These are phyloP conservation scores for Cylas formicarius DNA, from an alignment of 1,140 invertebrate genomes.

Conservation along the genomic window DNA sequence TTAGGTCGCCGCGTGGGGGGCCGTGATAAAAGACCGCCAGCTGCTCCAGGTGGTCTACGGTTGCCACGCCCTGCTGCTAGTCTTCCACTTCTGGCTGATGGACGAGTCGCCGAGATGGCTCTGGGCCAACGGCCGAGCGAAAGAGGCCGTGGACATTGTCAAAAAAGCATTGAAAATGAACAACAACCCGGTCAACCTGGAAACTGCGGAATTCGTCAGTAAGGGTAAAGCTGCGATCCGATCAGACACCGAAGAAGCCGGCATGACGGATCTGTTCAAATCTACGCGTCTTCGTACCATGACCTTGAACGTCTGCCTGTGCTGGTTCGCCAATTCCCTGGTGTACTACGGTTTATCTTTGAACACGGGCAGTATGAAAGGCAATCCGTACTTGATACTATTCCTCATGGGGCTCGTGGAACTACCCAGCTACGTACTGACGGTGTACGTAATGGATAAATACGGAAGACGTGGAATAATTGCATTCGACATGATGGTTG, in stretches of 20 bases:
- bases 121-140: slow-evolving; percentile 66
- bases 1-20: slow-evolving; percentile 62
- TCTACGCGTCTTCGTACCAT: slow-evolving; percentile 72
- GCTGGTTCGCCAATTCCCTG: slow-evolving; percentile 83
- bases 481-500: slow-evolving; percentile 64
- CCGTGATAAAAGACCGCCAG: slow-evolving; percentile 65
- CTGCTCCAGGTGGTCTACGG: slow-evolving; percentile 73
- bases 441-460: slow-evolving; percentile 63
- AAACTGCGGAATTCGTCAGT: slow-evolving; percentile 55
- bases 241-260: slow-evolving; percentile 40
- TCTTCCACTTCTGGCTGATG: slow-evolving; percentile 78
- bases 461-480: slow-evolving; percentile 64
- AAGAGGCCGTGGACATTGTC: slow-evolving; percentile 65
- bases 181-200: slow-evolving; percentile 51
- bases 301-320: slow-evolving; percentile 72
- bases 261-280: slow-evolving; percentile 65
- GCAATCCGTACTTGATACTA: slow-evolving; percentile 77
- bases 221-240: slow-evolving; percentile 34
- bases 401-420: slow-evolving; percentile 77
- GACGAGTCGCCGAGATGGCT: slow-evolving; percentile 75
- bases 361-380: slow-evolving; percentile 67
- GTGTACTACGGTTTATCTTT: slow-evolving; percentile 81
- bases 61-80: slow-evolving; percentile 61
- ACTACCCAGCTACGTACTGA: slow-evolving; percentile 69
- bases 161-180: slow-evolving; percentile 66